Evolutionary conservation across 1,140 invertebrate genomes (phyloP).

Genomic region (Ceratina japonica): DNA sequence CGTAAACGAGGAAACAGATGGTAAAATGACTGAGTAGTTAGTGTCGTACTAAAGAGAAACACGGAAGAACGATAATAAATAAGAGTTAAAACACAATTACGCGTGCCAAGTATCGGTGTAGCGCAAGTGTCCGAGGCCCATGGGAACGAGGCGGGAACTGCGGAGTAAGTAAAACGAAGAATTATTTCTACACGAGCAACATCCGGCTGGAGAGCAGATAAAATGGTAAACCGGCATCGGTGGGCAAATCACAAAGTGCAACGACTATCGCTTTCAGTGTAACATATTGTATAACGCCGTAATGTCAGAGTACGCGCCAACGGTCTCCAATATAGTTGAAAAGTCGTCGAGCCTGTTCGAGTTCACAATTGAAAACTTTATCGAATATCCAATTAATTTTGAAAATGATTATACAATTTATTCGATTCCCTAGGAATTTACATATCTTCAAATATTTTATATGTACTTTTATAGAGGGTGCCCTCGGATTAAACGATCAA

Average conservation of each 20-base stretch:
- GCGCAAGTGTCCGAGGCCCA: conserved; percentile 37
- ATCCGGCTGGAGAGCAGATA: conserved; percentile 9
- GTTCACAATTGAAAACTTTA: not conserved
- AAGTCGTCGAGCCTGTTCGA: not conserved
- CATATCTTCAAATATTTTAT: too few relatives aligned
- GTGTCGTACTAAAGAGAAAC: conserved; percentile 61
- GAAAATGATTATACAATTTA: not conserved
- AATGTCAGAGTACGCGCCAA: conserved; percentile 48
- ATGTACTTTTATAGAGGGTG: too few relatives aligned
- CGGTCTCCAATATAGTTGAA: conserved; percentile 35
- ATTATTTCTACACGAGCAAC: conserved; percentile 21
- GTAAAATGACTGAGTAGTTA: conserved; percentile 74
- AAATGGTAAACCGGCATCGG: conserved; percentile 23
- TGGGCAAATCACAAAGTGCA: conserved; percentile 65
- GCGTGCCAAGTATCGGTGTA: conserved; percentile 69
- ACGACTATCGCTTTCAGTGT: conserved; percentile 77
- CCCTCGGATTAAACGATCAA: too few relatives aligned
- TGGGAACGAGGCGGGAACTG: conserved; percentile 11
- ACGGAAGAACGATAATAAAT: conserved; percentile 33
- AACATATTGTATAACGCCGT: conserved; percentile 75
- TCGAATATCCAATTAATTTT: not conserved
- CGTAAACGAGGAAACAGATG: conserved; percentile 42
- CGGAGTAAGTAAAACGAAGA: conserved; percentile 4
- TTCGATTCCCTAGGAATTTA: not conserved
- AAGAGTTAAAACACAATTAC: conserved; percentile 59